A percentile compares a stretch with the other conserved stretches of the same genome.
Conservation (phyloP, 2,888 invertebrate genomes). For the Pollenia griseotomentosa region DNA sequence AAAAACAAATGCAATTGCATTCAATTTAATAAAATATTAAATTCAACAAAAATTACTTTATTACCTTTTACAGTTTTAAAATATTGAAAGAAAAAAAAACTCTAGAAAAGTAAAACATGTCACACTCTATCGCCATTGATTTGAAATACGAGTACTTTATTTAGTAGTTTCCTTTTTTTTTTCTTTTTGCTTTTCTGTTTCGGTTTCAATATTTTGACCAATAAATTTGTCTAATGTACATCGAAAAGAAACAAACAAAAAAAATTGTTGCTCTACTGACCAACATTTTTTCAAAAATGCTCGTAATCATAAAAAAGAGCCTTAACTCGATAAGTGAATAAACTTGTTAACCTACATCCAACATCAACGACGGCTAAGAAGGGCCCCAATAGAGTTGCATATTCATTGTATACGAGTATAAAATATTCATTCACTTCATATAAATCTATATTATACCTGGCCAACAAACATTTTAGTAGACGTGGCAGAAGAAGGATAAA, state of each 20-base stretch:
- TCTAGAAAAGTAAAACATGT: conserved; percentile 3
- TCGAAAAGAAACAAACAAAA: neutral
- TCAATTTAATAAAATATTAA: conserved; percentile 31
- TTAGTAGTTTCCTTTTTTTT: conserved; percentile 2
- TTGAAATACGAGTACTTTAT: neutral
- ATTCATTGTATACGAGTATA: conserved; percentile 3
- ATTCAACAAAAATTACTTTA: conserved; percentile 1
- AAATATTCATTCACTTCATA: neutral
- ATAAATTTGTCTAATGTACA: conserved; percentile 52
- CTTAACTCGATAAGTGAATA: conserved; percentile 71
- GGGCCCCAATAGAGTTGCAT: conserved; percentile 44
- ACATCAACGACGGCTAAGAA: conserved; percentile 43
- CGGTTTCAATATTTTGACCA: neutral
- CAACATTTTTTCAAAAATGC: conserved; percentile 60
- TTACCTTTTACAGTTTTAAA: neutral
- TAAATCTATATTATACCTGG: neutral
- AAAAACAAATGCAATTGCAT: conserved; percentile 8
- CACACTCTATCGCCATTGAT: conserved; percentile 15
- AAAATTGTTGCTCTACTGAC: conserved; percentile 68
- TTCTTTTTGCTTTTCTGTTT: neutral
- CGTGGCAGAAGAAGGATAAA: neutral
- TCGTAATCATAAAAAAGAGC: conserved; percentile 48
- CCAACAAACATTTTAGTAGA: conserved; percentile 12
- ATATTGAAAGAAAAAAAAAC: neutral
- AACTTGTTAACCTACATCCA: conserved; percentile 72